A percentile compares a stretch with the other conserved stretches of the same genome.
phyloP scores from a whole-genome alignment of 2,888 invertebrate species.

The Trissoscelio sp. region DNA sequence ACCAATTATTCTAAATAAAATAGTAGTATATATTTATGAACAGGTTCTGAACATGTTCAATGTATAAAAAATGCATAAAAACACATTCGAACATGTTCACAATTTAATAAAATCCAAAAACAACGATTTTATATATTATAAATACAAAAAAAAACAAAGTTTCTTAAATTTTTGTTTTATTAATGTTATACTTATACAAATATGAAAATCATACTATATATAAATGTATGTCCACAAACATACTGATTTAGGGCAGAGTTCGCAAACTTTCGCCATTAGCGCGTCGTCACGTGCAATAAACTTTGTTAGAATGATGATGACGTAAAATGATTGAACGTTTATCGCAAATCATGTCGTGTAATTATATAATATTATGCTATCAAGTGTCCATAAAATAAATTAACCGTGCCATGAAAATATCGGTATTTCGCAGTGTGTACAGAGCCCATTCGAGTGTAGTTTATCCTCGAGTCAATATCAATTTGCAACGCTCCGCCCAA shows the following conservation, averaged over 20 bases:
- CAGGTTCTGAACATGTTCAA: too few species aligned
- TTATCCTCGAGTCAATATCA: constrained; percentile 66
- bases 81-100: too few species aligned
- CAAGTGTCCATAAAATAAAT: constrained; percentile 56
- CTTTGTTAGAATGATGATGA: constrained; percentile 19
- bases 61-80: too few species aligned
- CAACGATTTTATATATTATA: too few species aligned
- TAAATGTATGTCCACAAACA: not conserved
- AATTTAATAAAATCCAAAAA: too few species aligned
- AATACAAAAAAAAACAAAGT: too few species aligned
- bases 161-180: too few species aligned
- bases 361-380: constrained; percentile 51
- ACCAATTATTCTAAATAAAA: too few species aligned
- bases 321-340: constrained; percentile 32
- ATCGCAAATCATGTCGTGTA: constrained; percentile 50
- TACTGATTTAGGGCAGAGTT: not conserved
- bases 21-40: too few species aligned
- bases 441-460: constrained; percentile 38
- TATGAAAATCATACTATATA: too few species aligned
- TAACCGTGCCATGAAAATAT: constrained; percentile 48
- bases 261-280: too few species aligned
- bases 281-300: not conserved
- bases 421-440: constrained; percentile 29
- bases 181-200: too few species aligned
- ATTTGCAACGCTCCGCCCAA: constrained; percentile 67